Evolutionary conservation across 2,888 invertebrate genomes (phyloP).

Genomic region (Cheilosia vernalis): DNA sequence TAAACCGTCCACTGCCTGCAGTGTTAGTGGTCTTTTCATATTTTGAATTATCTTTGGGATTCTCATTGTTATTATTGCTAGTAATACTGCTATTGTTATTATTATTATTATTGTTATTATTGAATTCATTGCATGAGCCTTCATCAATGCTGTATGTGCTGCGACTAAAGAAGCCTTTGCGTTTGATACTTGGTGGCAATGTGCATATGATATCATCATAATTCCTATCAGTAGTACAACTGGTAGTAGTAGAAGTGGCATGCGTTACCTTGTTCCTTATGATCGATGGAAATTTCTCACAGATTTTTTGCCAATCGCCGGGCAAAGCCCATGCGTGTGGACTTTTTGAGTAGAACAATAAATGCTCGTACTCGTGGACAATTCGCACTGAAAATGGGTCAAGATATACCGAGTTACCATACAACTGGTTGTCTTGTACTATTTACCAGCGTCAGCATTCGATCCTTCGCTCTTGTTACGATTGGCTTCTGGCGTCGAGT

Average conservation of each 20-base stretch:
- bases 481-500: conserved; percentile 81
- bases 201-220: conserved; percentile 72
- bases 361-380: conserved; percentile 82
- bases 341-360: conserved; percentile 82
- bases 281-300: conserved; percentile 81
- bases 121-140: conserved; percentile 75
- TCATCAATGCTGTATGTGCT: conserved; percentile 80
- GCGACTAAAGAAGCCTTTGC: conserved; percentile 80
- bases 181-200: conserved; percentile 78
- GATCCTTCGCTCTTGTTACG: conserved; percentile 77
- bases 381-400: conserved; percentile 79
- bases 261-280: conserved; percentile 83
- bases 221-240: conserved; percentile 65
- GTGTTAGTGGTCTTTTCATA: conserved; percentile 45
- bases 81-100: conserved; percentile 74
- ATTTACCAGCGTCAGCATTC: conserved; percentile 71
- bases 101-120: conserved; percentile 73
- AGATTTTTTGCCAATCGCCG: conserved; percentile 81
- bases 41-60: conserved; percentile 57
- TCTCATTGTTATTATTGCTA: conserved; percentile 60
- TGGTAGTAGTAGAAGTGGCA: conserved; percentile 68
- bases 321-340: conserved; percentile 83
- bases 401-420: conserved; percentile 41
- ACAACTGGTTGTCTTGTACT: conserved; percentile 16
- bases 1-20: conserved; percentile 60